These are phyloP conservation scores for Archilochus colubris DNA, from an alignment of 2,113 vertebrate genomes.

Conservation along the genomic window DNA sequence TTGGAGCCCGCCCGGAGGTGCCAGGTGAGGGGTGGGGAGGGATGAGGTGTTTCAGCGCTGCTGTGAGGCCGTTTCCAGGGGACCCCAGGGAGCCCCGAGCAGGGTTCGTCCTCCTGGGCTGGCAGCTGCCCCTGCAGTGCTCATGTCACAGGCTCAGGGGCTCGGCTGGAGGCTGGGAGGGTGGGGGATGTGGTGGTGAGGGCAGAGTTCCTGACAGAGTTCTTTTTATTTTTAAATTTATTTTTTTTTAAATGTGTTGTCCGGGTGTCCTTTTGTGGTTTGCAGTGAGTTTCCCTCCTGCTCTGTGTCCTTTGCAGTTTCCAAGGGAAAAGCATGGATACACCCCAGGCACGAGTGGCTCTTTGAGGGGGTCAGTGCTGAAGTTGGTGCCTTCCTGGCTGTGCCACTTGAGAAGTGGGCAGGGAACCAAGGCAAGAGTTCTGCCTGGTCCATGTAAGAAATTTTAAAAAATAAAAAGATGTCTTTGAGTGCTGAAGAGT, in stretches of 20 bases:
- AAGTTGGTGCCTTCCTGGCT: rapidly evolving
- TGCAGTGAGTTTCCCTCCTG: rapidly evolving
- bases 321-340: rapidly evolving
- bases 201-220: too few relatives aligned
- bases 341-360: rapidly evolving
- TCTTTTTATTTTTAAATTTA: rapidly evolving
- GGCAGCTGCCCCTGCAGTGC: rapidly evolving
- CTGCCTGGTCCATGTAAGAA: rapidly evolving
- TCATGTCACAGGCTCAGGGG: rapidly evolving
- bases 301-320: not conserved
- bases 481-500: not conserved
- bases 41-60: rapidly evolving
- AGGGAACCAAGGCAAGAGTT: rapidly evolving
- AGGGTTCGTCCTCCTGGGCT: rapidly evolving
- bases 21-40: too few relatives aligned
- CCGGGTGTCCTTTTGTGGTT: too few relatives aligned
- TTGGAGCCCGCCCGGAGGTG: not conserved
- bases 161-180: rapidly evolving
- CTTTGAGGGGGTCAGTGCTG: rapidly evolving
- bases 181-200: too few relatives aligned
- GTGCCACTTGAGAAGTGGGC: not conserved
- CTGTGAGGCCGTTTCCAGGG: rapidly evolving
- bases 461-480: rapidly evolving
- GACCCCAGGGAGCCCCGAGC: not conserved
- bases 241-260: rapidly evolving